These are phyloP conservation scores for Calonectris borealis DNA, from an alignment of 2,113 vertebrate species.

Conservation along the genomic window DNA sequence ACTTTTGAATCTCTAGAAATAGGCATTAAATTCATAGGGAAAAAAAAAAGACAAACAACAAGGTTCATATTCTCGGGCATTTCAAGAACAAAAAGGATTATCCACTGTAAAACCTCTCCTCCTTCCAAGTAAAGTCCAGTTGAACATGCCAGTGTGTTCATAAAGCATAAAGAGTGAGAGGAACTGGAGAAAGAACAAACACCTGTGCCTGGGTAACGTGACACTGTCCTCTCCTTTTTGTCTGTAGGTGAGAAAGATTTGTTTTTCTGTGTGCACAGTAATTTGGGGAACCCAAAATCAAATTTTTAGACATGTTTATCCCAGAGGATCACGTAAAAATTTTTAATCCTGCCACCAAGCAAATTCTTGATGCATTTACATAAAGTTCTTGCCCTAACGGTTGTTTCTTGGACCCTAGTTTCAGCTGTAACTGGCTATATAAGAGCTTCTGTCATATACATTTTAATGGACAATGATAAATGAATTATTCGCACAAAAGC, in stretches of 20 bases:
- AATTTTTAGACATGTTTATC: background rate
- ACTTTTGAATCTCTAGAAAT: background rate
- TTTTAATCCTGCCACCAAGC: background rate
- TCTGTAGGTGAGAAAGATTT: background rate
- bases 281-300: background rate
- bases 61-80: background rate
- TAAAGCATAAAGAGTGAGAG: background rate
- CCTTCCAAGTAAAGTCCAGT: background rate
- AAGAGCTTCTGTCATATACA: background rate
- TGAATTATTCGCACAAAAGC: background rate
- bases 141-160: background rate
- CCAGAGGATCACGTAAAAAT: background rate
- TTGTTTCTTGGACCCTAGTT: background rate
- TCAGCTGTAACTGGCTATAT: background rate
- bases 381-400: background rate
- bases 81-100: slow-evolving; percentile 22
- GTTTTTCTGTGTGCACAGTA: background rate
- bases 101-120: background rate
- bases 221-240: background rate
- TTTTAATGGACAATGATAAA: background rate
- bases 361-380: background rate
- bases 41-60: background rate
- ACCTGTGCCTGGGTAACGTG: background rate
- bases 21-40: background rate
- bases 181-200: background rate